Conservation (phyloP, 2,888 invertebrate species). For the Tiliacea aurago region DNA sequence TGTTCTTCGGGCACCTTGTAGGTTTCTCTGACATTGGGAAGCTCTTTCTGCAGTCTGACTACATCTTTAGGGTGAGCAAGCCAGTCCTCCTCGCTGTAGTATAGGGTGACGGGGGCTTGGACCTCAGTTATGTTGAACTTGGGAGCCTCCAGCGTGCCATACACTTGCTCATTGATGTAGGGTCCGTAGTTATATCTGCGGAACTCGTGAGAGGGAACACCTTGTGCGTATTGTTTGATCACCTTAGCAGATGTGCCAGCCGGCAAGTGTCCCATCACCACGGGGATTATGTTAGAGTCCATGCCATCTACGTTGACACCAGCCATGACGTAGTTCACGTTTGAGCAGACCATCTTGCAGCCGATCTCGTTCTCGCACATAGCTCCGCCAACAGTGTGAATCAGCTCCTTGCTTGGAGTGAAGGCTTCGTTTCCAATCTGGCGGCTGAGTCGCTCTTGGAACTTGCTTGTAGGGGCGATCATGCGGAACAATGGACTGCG, state of each 20-base stretch:
- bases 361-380: slow-evolving; percentile 81
- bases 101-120: slow-evolving; percentile 82
- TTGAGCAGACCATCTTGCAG: slow-evolving; percentile 90
- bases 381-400: slow-evolving; percentile 79
- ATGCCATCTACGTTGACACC: slow-evolving; percentile 91
- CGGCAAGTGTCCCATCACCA: slow-evolving; percentile 89
- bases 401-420: slow-evolving; percentile 76
- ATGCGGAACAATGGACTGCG: slow-evolving; percentile 85
- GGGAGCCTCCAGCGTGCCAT: slow-evolving; percentile 80
- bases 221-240: slow-evolving; percentile 90
- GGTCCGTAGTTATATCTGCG: slow-evolving; percentile 83
- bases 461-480: slow-evolving; percentile 80
- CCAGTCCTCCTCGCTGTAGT: slow-evolving; percentile 91
- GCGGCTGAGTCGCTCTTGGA: slow-evolving; percentile 71
- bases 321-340: slow-evolving; percentile 91
- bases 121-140: slow-evolving; percentile 83
- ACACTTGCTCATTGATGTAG: slow-evolving; percentile 79
- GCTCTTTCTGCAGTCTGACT: slow-evolving; percentile 85
- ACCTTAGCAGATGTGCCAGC: slow-evolving; percentile 90
- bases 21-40: slow-evolving; percentile 90
- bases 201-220: slow-evolving; percentile 79
- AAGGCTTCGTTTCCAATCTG: slow-evolving; percentile 80
- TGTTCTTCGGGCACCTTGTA: slow-evolving; percentile 89
- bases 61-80: slow-evolving; percentile 92
- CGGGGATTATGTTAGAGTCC: slow-evolving; percentile 88